Percentiles rank a stretch among this genome's conserved stretches.
Evolutionary conservation across 1,140 invertebrate species (phyloP).

Genomic region (Panagrolaimus sp.): DNA sequence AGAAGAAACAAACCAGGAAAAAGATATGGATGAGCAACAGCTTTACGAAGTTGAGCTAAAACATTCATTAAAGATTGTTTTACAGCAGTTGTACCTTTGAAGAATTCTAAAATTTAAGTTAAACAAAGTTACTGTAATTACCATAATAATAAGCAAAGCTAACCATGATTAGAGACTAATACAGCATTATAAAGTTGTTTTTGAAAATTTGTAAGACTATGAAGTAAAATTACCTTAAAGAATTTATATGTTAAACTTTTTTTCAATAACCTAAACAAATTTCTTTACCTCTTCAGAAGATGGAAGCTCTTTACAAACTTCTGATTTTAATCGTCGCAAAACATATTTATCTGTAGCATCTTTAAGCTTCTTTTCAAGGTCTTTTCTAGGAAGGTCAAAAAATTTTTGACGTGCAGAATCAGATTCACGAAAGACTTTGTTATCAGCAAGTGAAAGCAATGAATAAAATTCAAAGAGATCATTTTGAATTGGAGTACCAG

Average conservation of each 20-base stretch:
- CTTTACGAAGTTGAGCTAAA: constrained; percentile 89
- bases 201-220: constrained; percentile 58
- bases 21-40: constrained; percentile 99
- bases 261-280: too few relatives aligned
- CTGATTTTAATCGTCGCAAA: constrained; percentile 57
- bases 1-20: constrained; percentile 62
- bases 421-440: not conserved
- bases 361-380: constrained; percentile 20
- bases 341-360: constrained; percentile 55
- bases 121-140: too few relatives aligned
- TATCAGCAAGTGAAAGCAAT: constrained; percentile 66
- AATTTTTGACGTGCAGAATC: not conserved
- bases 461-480: constrained; percentile 71
- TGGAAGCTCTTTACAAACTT: constrained; percentile 58
- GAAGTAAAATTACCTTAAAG: constrained; percentile 54
- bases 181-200: constrained; percentile 60
- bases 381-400: constrained; percentile 1
- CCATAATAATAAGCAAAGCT: too few relatives aligned
- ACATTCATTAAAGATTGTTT: constrained; percentile 84
- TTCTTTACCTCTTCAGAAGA: constrained; percentile 49
- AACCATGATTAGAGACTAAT: constrained; percentile 59
- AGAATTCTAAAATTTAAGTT: too few relatives aligned
- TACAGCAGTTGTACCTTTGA: not conserved
- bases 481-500: constrained; percentile 75
- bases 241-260: too few relatives aligned